Percentiles rank a stretch among this genome's conserved stretches.
Conservation (phyloP, 2,888 invertebrate species). For the Drosophila quinaria region DNA sequence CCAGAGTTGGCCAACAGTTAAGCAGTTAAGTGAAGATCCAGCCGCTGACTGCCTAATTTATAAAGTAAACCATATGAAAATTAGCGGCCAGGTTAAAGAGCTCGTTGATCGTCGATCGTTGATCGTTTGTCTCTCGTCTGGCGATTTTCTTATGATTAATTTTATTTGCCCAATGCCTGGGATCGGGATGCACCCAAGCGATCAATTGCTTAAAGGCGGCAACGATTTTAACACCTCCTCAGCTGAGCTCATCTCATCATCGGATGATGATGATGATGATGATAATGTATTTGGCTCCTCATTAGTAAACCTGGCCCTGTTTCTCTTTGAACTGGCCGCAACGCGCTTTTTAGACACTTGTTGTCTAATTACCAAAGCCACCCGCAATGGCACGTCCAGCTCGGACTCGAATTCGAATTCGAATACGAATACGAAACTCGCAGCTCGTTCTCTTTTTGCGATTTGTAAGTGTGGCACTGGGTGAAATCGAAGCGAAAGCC, state of each 20-base stretch:
- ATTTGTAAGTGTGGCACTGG: constrained; percentile 71
- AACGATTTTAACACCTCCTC: constrained; percentile 72
- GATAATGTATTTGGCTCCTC: constrained; percentile 42
- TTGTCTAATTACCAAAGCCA: constrained; percentile 79
- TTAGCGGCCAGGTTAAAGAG: constrained; percentile 70
- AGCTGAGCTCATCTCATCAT: constrained; percentile 12
- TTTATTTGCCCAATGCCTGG: constrained; percentile 63
- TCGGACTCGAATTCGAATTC: no score
- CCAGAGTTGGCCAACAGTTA: constrained; percentile 19
- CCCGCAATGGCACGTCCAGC: constrained; percentile 73
- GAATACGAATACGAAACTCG: no score
- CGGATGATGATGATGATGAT: constrained; percentile 1
- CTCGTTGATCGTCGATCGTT: constrained; percentile 9
- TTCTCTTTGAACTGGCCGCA: constrained; percentile 69
- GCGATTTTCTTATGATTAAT: constrained; percentile 75
- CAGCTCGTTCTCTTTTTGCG: constrained; percentile 43
- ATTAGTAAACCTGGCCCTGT: constrained; percentile 59
- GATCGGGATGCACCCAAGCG: constrained; percentile 50
- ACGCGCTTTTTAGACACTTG: constrained; percentile 67
- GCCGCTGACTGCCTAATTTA: constrained; percentile 66
- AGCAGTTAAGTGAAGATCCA: constrained; percentile 26
- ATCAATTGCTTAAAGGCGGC: constrained; percentile 69
- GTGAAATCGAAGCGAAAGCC: constrained; percentile 75
- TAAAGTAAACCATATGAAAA: constrained; percentile 72
- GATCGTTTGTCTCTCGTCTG: constrained; percentile 33